Evolutionary conservation across 2,888 invertebrate species (phyloP), one percentile per base, ranked within the genome.

Genomic region (Chelonus formosanus): DNA sequence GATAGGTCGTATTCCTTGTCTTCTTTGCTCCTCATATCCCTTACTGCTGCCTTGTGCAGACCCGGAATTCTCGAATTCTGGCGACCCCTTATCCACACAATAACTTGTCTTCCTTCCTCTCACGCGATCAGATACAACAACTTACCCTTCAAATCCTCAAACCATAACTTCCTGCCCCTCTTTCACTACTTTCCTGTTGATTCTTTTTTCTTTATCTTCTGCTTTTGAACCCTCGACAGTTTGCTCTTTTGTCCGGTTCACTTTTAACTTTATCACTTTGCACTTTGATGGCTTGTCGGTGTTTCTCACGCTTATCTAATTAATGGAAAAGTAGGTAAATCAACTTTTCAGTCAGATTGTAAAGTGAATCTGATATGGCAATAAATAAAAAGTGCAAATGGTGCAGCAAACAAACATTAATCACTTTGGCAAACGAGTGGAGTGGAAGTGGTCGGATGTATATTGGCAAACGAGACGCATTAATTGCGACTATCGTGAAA

Each of bases 401-500:
- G 31, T 52, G 52, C 31, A 34, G 31, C 52, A 52, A 52, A 52
- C 32, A 52, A 52, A 52, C 52, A 52, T 52, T 52, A 52, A 52
- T 52, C 52, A 52, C 52, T 32, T 52, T 52, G 34, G 55, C 36
- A 55, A 55, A 55, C 40, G 40, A 55, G 55, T 55, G 10, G 40
- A 40, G 55, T 36, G 40, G 36, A 55, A 55, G 40, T 40, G 10
- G 36, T 55, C 36, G 40, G 40, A 55, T 20, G 34, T 62, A 62
- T 63, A 63, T 63, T 50, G 63, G 56, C 63, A 63, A 63, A 63
- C 56, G 63, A 63, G 63, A 56, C 63, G 55, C 63, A 63, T 63
- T 63, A 63, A 63, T 63, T 63, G 63, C 50, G 40, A 55, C 56
- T 55, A 63, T 63, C 56, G 52, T 32, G 34, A 8, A 52, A 31